Base-by-base conservation (phyloP, 2,888 invertebrate species). In the Tillus elongatus region DNA sequence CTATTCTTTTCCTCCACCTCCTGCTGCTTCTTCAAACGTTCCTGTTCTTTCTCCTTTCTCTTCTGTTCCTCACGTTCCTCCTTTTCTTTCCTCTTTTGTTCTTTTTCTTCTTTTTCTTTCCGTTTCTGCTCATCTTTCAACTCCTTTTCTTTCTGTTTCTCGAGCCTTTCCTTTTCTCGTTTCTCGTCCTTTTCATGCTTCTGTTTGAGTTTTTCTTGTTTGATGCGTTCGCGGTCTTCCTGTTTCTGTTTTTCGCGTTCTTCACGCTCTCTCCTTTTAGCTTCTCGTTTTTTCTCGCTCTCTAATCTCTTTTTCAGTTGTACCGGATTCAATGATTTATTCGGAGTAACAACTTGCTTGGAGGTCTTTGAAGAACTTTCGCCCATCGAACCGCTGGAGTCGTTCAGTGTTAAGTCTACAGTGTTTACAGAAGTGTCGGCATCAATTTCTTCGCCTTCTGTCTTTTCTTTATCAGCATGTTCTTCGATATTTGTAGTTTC, bases 1-100 rank as follows among this genome's bases (percentile, higher is more conserved):
- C 68, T 69, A 47, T 76, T 75, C 48, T 74, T 83, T 61, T 68
- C 76, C 19, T 63, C 66, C 13, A 64, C 62, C 45, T 71, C 71
- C 45, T 69, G 68, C 40, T 68, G 68, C 43, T 63, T 69, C 15
- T 68, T 69, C 39, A 70, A 60, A 46, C 67, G 81, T 49, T 77
- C 75, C 31, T 68, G 66, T 48, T 76, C 74, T 45, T 73, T 82
- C 63, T 68, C 76, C 30, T 63, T 65, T 19, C 63, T 64, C 45
- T 71, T 70, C 44, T 68, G 67, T 37, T 67, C 66, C 44, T 63
- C 67, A 15, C 66, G 66, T 43, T 55, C 49, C 41, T 60, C 59
- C 13, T 50, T 50, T 41, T 58, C 54, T 46, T 63, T 76, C 57
- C 58, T 64, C 61, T 58, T 72, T 42, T 50, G 48, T 40, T 54